Evolutionary conservation across 2,888 invertebrate genomes (phyloP).

Genomic region (Tenthredo notha): DNA sequence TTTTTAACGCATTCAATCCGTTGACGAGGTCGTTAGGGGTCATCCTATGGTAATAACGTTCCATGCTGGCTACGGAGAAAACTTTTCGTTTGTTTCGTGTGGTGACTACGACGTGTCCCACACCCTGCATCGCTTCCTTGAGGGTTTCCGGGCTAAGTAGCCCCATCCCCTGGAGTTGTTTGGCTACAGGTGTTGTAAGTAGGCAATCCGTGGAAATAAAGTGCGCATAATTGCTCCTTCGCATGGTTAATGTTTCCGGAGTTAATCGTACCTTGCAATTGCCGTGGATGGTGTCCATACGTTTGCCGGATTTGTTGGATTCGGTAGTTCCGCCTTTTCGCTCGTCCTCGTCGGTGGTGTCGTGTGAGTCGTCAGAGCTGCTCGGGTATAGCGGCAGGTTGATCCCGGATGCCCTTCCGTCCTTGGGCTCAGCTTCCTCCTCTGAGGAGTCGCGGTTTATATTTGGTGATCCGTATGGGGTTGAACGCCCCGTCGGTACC

Average conservation of each 20-base stretch:
- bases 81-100: too few relatives aligned
- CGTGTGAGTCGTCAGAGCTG: too few relatives aligned
- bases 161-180: too few relatives aligned
- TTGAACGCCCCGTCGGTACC: not conserved
- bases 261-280: not conserved
- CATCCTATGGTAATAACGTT: slow-evolving; percentile 18
- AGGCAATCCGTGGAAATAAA: not conserved
- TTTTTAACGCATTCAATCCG: not conserved
- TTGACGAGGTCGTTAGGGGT: not conserved
- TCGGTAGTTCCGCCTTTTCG: not conserved
- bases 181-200: not conserved
- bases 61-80: slow-evolving; percentile 29
- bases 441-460: too few relatives aligned
- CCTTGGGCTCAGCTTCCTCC: too few relatives aligned
- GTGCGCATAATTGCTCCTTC: not conserved
- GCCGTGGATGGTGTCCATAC: not conserved
- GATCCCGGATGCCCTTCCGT: too few relatives aligned
- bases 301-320: too few relatives aligned
- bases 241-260: not conserved
- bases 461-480: too few relatives aligned
- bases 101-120: too few relatives aligned
- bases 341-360: slow-evolving; percentile 5
- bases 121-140: too few relatives aligned
- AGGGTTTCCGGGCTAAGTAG: too few relatives aligned
- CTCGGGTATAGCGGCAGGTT: too few relatives aligned